A percentile compares a stretch with the other conserved stretches of the same genome.
phyloP scores from a whole-genome alignment of 1,140 invertebrate genomes.

The Calliopsis andreniformis region DNA sequence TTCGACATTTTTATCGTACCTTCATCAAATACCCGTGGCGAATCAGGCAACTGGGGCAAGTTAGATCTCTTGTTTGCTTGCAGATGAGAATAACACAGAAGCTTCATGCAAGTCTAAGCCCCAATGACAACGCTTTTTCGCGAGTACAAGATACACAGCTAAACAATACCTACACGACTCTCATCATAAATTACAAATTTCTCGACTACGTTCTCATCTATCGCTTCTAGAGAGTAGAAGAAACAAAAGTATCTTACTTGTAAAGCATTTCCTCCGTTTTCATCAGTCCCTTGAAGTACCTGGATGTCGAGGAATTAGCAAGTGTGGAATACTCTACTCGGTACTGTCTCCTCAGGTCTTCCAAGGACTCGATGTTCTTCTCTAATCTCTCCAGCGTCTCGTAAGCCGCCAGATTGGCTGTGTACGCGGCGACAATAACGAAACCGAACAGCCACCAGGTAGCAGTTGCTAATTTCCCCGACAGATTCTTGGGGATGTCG shows the following conservation, averaged over 20 bases:
- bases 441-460: constrained; percentile 98
- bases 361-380: constrained; percentile 93
- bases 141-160: no score
- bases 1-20: not conserved
- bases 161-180: no score
- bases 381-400: constrained; percentile 93
- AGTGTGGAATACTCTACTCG: constrained; percentile 95
- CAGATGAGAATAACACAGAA: no score
- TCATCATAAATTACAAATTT: no score
- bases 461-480: constrained; percentile 92
- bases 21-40: no score
- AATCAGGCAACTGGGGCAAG: no score
- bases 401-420: constrained; percentile 96
- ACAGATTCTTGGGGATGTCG: constrained; percentile 95
- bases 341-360: constrained; percentile 94
- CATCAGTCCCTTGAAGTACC: constrained; percentile 96
- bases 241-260: constrained; percentile 83
- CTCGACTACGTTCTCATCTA: no score
- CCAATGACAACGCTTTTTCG: no score
- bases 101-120: no score
- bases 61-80: no score
- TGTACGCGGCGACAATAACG: constrained; percentile 97
- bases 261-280: constrained; percentile 96
- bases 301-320: constrained; percentile 91
- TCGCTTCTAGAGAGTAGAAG: not conserved